Evolutionary conservation across 2,888 invertebrate species (phyloP).

Genomic region (Drosophila fungiperda): DNA sequence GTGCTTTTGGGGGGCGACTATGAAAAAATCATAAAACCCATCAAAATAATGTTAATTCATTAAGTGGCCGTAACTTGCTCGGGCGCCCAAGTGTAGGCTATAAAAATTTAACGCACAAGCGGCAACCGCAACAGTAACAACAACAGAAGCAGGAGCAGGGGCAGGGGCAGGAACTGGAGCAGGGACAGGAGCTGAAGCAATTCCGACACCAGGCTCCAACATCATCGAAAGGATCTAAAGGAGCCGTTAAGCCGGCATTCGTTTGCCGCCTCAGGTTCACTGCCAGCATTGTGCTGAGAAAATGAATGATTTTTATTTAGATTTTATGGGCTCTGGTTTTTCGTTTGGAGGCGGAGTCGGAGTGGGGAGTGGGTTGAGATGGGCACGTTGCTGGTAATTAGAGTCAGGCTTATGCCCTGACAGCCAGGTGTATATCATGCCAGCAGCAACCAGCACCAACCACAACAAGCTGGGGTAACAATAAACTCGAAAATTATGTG

Average conservation of each 20-base stretch:
- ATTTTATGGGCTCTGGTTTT: constrained; percentile 67
- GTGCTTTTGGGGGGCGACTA: constrained; percentile 25
- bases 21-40: constrained; percentile 73
- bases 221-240: constrained; percentile 49
- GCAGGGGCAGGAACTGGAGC: not conserved
- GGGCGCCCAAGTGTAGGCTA: constrained; percentile 77
- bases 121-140: constrained; percentile 45
- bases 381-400: constrained; percentile 66
- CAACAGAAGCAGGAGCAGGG: constrained; percentile 7
- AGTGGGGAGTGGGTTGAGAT: not conserved
- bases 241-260: constrained; percentile 35
- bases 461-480: constrained; percentile 52
- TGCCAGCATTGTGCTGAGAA: constrained; percentile 52
- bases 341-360: not conserved
- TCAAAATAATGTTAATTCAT: constrained; percentile 81
- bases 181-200: not conserved
- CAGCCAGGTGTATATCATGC: constrained; percentile 70
- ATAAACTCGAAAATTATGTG: constrained; percentile 80
- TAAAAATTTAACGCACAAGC: constrained; percentile 76
- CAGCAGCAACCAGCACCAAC: constrained; percentile 18
- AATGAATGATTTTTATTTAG: constrained; percentile 81
- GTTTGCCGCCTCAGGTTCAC: constrained; percentile 50
- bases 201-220: constrained; percentile 7
- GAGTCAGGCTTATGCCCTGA: constrained; percentile 73
- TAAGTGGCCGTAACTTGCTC: constrained; percentile 78